Evolutionary conservation across 1,140 invertebrate species (phyloP), one percentile per base, ranked within the genome.

Genomic region (Carposina sasakii): DNA sequence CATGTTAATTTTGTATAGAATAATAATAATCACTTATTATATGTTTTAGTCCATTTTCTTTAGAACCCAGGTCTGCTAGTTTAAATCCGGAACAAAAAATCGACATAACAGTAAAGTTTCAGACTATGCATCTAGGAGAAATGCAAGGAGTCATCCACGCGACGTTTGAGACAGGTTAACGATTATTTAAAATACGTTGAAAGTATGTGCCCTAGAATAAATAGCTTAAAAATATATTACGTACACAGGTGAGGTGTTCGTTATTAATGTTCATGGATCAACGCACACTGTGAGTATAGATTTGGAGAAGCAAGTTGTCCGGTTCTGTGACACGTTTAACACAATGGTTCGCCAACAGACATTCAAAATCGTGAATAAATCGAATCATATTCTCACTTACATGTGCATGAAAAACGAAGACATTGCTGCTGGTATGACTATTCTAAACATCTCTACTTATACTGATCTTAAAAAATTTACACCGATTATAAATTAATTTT

Each of bases 361-460:
- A 1, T 71, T 76, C 22, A 84, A 81, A 49, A 72, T 84, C 12
- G 72, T 43, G 2, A 84, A 84, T 39, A 79, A 73, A 54, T 84
- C 79, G 2, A 52, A 76, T 34, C 62, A 73, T 46, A 5, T 71
- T 9, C 53, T 84, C 1, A 76, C 68, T 0, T 84, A 74, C 34
- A 67, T 71, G 60, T 81, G 70, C 44, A 81, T 84, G 79, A 84
- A 81, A 54, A 81, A 84, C 44, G 67, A 74, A 23, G 64, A 61
- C 36, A 60, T 81, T 10, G 68, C 59, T 48, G 53, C 71, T 37
- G 79, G 79, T 78, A 63, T 39, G 41, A 22, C 12, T 12, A 28
- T 28, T 12, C 24, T 28, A 6, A n/a, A n/a, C n/a, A n/a, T n/a
- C n/a, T n/a, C n/a, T n/a, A n/a, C n/a, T n/a, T n/a, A n/a, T n/a